Conservation (phyloP, 2,888 invertebrate genomes). For the Acanthosepion lycidas region DNA sequence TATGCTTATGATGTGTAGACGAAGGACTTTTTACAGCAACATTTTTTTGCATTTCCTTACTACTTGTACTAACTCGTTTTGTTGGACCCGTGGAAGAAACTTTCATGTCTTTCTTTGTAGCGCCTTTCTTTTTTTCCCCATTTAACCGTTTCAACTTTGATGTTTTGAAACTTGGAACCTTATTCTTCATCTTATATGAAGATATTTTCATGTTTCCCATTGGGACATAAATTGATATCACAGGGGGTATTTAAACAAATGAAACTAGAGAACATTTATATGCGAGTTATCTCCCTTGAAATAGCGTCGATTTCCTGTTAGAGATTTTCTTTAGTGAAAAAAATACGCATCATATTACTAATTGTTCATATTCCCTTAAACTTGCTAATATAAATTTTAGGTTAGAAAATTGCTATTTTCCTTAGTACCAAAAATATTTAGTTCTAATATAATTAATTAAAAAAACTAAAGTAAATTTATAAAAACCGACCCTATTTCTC, state of each 20-base stretch:
- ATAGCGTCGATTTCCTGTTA: not conserved
- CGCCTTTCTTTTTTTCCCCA: not conserved
- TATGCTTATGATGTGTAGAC: not conserved
- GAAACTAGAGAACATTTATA: not conserved
- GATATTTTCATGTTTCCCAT: not conserved
- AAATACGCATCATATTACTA: too few relatives aligned
- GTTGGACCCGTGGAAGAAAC: not conserved
- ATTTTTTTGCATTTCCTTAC: not conserved
- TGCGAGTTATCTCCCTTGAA: not conserved
- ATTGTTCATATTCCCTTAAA: too few relatives aligned
- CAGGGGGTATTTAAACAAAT: fast-evolving
- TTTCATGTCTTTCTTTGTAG: not conserved
- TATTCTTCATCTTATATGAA: not conserved
- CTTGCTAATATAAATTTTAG: too few relatives aligned
- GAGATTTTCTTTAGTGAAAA: not conserved
- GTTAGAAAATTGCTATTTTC: too few relatives aligned
- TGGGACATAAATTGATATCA: too few relatives aligned
- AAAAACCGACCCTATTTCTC: too few relatives aligned
- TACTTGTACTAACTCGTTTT: not conserved
- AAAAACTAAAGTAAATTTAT: too few relatives aligned
- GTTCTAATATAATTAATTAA: too few relatives aligned
- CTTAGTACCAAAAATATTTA: too few relatives aligned
- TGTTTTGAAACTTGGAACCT: not conserved
- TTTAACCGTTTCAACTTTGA: not conserved
- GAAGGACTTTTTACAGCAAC: not conserved